phyloP scores from a whole-genome alignment of 2,888 invertebrate species.

The Acronicta leporina region DNA sequence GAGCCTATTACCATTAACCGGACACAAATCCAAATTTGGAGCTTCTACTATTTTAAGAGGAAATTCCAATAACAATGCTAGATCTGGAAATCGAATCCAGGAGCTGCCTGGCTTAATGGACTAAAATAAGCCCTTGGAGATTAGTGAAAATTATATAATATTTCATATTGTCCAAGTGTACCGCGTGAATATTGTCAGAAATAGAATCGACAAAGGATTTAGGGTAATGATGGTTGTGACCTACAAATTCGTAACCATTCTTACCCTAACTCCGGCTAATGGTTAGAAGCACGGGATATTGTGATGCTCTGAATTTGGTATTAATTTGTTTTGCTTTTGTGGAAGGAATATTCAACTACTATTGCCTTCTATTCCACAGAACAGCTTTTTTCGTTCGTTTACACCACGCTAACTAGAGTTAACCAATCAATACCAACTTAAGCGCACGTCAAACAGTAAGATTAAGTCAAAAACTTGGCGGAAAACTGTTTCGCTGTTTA shows the following conservation, averaged over 20 bases:
- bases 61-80: too few relatives aligned
- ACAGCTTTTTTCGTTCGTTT: neutral
- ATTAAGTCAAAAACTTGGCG: slow-evolving; percentile 49
- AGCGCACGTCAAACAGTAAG: slow-evolving; percentile 39
- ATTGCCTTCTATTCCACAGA: slow-evolving; percentile 2
- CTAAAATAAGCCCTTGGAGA: too few relatives aligned
- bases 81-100: too few relatives aligned
- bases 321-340: neutral
- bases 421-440: slow-evolving; percentile 34
- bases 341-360: slow-evolving; percentile 15
- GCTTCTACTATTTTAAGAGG: too few relatives aligned
- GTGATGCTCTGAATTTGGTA: slow-evolving; percentile 12
- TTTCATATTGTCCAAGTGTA: neutral
- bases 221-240: slow-evolving; percentile 5
- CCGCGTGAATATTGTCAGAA: slow-evolving; percentile 12
- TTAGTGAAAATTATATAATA: too few relatives aligned
- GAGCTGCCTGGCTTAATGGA: too few relatives aligned
- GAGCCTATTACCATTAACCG: too few relatives aligned
- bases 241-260: slow-evolving; percentile 12
- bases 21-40: too few relatives aligned
- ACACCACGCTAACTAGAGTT: slow-evolving; percentile 17
- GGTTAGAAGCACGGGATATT: slow-evolving; percentile 15
- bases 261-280: slow-evolving; percentile 6
- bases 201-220: slow-evolving; percentile 18
- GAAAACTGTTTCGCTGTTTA: slow-evolving; percentile 44